Conservation (phyloP, 2,888 invertebrate genomes). For the Frankliniella fusca region DNA sequence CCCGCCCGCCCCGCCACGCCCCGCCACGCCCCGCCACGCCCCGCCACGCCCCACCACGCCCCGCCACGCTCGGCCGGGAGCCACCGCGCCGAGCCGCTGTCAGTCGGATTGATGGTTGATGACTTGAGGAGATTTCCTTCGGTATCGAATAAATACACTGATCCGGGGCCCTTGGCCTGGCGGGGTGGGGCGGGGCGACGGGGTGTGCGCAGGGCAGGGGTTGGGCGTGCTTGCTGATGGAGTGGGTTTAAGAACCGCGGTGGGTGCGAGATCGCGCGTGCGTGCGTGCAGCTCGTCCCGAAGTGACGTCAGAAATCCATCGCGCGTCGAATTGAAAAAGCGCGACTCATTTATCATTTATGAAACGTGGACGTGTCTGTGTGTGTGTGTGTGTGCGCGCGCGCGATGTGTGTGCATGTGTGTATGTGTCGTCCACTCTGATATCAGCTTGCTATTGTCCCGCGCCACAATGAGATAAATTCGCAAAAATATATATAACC, state of each 20-base stretch:
- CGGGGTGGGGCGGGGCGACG: too few relatives aligned
- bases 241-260: too few relatives aligned
- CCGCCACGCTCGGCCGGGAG: background rate
- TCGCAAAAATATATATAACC: background rate
- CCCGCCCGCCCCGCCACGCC: too few relatives aligned
- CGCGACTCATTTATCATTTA: slow-evolving; percentile 23
- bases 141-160: background rate
- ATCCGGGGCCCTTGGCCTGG: too few relatives aligned
- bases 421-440: background rate
- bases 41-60: background rate
- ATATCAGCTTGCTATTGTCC: background rate
- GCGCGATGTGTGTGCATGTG: too few relatives aligned
- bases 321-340: background rate
- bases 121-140: background rate
- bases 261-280: too few relatives aligned
- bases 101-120: background rate
- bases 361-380: background rate
- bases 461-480: slow-evolving; percentile 8
- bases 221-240: too few relatives aligned
- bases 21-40: background rate
- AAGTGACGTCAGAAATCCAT: slow-evolving; percentile 2
- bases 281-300: too few relatives aligned
- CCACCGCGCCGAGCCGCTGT: background rate
- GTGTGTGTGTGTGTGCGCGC: background rate
- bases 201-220: too few relatives aligned